Evolutionary conservation across 2,113 vertebrate species (phyloP).

Genomic region (Sitta europaea): DNA sequence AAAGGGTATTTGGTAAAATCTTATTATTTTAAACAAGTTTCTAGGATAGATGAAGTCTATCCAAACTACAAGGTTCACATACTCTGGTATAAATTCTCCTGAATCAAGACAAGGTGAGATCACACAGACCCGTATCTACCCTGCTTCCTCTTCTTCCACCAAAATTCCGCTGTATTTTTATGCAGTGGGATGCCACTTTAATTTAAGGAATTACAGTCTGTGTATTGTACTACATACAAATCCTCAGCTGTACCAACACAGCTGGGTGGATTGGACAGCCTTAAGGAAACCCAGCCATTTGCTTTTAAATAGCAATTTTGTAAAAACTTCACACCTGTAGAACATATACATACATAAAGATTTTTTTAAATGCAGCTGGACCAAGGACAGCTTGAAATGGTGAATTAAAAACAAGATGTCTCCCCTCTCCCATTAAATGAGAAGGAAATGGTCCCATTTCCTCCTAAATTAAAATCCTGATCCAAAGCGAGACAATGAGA

Average conservation of each 20-base stretch:
- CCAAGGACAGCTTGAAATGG: neutral
- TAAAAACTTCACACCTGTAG: neutral
- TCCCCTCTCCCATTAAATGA: neutral
- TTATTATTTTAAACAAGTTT: neutral
- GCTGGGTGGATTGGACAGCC: neutral
- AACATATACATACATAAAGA: rapidly evolving
- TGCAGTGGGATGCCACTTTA: neutral
- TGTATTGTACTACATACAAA: neutral
- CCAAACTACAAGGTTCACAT: neutral
- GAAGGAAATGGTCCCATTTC: neutral
- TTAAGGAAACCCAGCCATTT: neutral
- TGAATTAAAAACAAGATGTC: neutral
- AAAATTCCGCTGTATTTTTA: neutral
- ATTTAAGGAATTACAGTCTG: neutral
- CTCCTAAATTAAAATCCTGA: neutral
- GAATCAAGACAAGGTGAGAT: neutral
- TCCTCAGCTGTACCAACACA: neutral
- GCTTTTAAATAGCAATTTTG: neutral
- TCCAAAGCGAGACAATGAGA: neutral
- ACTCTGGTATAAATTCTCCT: neutral
- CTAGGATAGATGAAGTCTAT: neutral
- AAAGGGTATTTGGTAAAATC: neutral
- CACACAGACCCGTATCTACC: neutral
- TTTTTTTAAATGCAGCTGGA: neutral
- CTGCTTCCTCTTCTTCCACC: neutral